phyloP scores from a whole-genome alignment of 2,113 vertebrate genomes.

The Cyanocitta stelleri region DNA sequence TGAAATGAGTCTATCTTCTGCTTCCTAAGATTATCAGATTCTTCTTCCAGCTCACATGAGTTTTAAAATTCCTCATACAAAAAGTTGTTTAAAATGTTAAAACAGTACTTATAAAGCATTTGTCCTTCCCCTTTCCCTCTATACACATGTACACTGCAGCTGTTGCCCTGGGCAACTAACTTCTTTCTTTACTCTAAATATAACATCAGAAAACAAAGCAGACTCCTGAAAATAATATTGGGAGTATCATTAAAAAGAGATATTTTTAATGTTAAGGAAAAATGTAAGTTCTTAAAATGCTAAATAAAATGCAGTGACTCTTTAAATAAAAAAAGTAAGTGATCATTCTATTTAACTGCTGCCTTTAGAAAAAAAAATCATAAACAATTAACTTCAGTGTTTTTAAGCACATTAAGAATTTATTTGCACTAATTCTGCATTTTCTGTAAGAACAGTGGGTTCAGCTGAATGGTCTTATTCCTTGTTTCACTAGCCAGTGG shows the following conservation, averaged over 20 bases:
- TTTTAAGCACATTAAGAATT: slow-evolving; percentile 1
- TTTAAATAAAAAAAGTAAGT: background rate
- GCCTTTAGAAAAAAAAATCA: background rate
- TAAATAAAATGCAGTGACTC: background rate
- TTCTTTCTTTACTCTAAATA: background rate
- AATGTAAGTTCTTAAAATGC: background rate
- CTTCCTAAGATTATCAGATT: background rate
- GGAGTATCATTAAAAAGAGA: background rate
- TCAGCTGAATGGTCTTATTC: background rate
- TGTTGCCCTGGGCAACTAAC: slow-evolving; percentile 13
- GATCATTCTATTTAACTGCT: background rate
- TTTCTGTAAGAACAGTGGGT: background rate
- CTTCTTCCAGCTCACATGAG: background rate
- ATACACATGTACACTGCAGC: background rate
- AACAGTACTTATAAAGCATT: background rate
- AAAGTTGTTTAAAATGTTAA: background rate
- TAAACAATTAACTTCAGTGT: background rate
- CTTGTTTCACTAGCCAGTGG: background rate
- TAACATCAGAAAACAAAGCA: background rate
- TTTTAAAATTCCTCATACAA: background rate
- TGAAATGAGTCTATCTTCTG: background rate
- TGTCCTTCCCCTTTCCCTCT: background rate
- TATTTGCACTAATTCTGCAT: background rate
- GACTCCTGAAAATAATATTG: background rate
- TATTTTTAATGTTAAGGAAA: background rate